phyloP scores from a whole-genome alignment of 2,888 invertebrate genomes.

The Scaptomyza reducta region DNA sequence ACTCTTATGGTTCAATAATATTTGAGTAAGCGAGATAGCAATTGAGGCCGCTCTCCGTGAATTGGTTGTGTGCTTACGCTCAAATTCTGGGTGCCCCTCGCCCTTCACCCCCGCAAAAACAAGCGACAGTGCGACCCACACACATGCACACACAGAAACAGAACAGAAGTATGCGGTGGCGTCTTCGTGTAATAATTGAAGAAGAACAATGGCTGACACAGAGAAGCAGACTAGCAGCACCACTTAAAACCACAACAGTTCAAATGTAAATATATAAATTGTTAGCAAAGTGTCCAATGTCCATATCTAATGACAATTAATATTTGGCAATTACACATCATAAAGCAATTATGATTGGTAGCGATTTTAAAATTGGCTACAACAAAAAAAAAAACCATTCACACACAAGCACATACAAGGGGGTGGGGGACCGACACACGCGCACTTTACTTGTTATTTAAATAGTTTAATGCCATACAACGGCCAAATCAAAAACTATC shows the following conservation, averaged over 20 bases:
- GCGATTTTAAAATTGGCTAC: conserved; percentile 28
- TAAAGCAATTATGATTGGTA: conserved; percentile 33
- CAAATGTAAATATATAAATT: conserved; percentile 10
- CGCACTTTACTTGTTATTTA: conserved; percentile 48
- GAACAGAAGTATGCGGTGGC: conserved; percentile 69
- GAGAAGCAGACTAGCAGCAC: conserved; percentile 29
- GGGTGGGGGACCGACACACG: conserved; percentile 28
- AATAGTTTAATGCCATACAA: conserved; percentile 21
- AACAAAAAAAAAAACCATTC: conserved; percentile 56
- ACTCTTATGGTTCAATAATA: not conserved
- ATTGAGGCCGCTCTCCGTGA: conserved; percentile 31
- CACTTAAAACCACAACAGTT: conserved; percentile 17
- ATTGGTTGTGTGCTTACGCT: conserved; percentile 35
- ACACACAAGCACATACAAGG: conserved; percentile 19
- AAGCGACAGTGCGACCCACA: conserved; percentile 36
- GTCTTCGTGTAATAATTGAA: conserved; percentile 72
- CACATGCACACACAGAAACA: conserved; percentile 26
- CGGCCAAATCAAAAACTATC: conserved; percentile 24
- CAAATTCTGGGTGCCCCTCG: conserved; percentile 26
- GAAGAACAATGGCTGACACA: conserved; percentile 72
- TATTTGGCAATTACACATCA: conserved; percentile 25
- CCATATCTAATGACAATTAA: conserved; percentile 11
- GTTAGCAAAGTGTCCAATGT: conserved; percentile 1
- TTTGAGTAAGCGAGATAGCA: conserved; percentile 36
- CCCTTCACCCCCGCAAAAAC: conserved; percentile 22